Base-by-base conservation (phyloP, 2,797 vertebrate species). In the Tangara arthus region DNA sequence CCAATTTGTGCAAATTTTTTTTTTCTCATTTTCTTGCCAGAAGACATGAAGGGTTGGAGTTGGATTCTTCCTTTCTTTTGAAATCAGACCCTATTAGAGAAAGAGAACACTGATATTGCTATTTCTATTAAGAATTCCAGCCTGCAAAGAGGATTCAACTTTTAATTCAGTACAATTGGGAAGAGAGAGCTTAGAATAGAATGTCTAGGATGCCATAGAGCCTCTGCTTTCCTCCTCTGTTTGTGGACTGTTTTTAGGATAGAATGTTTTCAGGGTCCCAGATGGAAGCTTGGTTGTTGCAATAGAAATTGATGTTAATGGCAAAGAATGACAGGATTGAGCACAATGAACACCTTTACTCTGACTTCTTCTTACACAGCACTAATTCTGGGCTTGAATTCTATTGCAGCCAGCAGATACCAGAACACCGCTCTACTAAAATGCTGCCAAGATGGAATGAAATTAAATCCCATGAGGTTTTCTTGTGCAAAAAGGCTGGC, bases 381-480 rank as follows among this genome's bases (percentile, higher is more conserved):
- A 50, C 53, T 96, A 80, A 97, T 70, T 72, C 44, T 68, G 46
- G 23, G 1, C 16, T 92, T 79, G 42, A 26, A 80, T 81, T 89
- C 32, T 56, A 6, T 87, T 89, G 44, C 87, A 98, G 98, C 91
- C 63, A 97, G 72, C 66, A 95, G 65, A 56, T 97, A 96, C 37
- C 92, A 77, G 68, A 41, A 83, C 35, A 16, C 55, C 15, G 8
- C 13, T 10, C 75, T 96, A n/a, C 94, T 28, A 22, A 97, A 85
- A 50, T 98, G 98, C 76, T 98, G 98, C 71, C 60, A 89, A 28
- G 97, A 98, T 49, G 98, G 97, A 60, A 95, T 96, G 85, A 97
- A 41, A 91, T n/a, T 68, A 44, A 97, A 63, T 76, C 95, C 83
- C 41, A 90, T 94, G 96, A 56, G 7, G 6, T 35, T 66, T 46